Base-by-base conservation (phyloP, 64 coral and sea anemone genomes). In the Pocillopora verrucosa region DNA sequence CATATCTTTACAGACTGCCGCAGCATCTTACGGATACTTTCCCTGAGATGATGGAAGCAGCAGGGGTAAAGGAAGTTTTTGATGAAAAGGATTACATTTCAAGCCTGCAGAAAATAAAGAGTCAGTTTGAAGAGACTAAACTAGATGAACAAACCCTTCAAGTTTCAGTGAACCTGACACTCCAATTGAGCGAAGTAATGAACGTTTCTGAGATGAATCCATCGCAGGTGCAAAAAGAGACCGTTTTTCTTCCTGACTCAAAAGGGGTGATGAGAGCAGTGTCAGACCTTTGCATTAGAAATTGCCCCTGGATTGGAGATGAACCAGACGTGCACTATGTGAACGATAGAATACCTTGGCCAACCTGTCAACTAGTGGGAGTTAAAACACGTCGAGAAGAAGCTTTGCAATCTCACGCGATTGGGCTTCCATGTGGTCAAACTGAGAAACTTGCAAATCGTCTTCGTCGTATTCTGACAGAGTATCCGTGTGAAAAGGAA, bases 381-480 rank as follows among this genome's bases (percentile, higher is more conserved):
- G 91, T 92, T 30, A 96, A 96, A n/a, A 93, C 94, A 76, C 79
- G 91, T 34, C 57, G 91, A 11, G 26, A 83, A 17, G 91, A 93
- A 80, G 75, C 91, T 6, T 60, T 93, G 63, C 88, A 67, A 13
- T 61, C 19, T 15, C 79, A 74, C 34, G 36, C 16, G 34, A 10
- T 61, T 74, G 93, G 88, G 9, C 61, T 92, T 41, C 87, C 90
- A 0, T 98, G 90, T 88, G 96, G 96, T 64, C 96, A 98, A 58
- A 78, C 83, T 17, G 96, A 98, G 60, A 93, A 98, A 20, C 80
- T 95, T 19, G 95, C 93, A 12, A 94, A 88, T 61, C 90, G 96
- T 14, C 77, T 98, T 5, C 93, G 93, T 37, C 88, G 88, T 12
- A 94, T 98, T 76, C 76, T 98, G 41, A 63, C 87, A 16, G 72